A percentile compares a stretch with the other conserved stretches of the same genome.
Conservation (phyloP, 2,797 vertebrate genomes). For the Simalia tracyae region DNA sequence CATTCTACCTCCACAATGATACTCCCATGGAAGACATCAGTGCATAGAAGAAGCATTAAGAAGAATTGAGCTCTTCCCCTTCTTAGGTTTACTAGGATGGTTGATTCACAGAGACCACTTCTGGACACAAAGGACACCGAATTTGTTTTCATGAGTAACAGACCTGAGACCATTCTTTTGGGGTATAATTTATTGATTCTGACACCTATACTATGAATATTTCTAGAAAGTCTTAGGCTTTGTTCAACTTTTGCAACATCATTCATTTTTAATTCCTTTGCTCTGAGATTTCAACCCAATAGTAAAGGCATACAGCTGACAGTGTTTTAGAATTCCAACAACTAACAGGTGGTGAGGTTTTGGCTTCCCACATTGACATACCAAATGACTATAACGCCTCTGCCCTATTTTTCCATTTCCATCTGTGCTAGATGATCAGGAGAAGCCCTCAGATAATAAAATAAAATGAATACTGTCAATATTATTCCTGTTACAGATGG, state of each 20-base stretch:
- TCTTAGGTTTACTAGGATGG: not conserved
- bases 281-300: not conserved
- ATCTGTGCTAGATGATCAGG: constrained; percentile 17
- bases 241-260: not conserved
- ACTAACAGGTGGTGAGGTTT: not conserved
- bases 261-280: not conserved
- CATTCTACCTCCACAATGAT: not conserved
- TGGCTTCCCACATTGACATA: not conserved
- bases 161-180: not conserved
- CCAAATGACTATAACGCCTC: not conserved
- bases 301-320: not conserved
- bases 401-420: not conserved
- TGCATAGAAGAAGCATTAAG: not conserved
- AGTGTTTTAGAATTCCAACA: not conserved
- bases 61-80: not conserved
- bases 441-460: constrained; percentile 23
- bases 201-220: not conserved
- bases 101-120: not conserved
- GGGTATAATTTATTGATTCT: not conserved
- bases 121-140: not conserved
- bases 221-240: not conserved
- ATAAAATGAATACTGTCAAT: constrained; percentile 28
- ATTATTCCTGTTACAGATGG: constrained; percentile 39
- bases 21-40: no score
- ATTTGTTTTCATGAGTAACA: not conserved